Conservation (phyloP, 2,113 vertebrate genomes). For the Cynopterus brachyotis region DNA sequence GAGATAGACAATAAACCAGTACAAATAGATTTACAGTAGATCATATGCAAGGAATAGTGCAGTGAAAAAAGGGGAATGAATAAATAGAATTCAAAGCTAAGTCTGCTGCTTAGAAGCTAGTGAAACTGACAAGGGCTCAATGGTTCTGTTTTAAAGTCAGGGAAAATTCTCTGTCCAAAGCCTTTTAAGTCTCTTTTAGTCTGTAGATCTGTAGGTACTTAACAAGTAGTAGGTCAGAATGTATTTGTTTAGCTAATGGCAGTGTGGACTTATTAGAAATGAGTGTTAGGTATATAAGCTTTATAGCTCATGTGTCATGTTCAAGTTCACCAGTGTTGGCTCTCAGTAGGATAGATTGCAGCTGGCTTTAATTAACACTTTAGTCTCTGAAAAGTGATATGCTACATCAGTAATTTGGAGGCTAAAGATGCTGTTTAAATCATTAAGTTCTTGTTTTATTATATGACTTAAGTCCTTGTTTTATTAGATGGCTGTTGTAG, state of each 20-base stretch:
- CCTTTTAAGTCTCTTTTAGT: not conserved
- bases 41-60: not conserved
- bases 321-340: constrained; percentile 18
- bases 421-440: constrained; percentile 52
- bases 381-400: constrained; percentile 38
- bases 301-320: not conserved
- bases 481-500: not conserved
- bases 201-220: not conserved
- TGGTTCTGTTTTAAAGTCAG: not conserved
- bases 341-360: constrained; percentile 16
- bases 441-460: not conserved
- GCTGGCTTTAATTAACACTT: constrained; percentile 60
- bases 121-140: not conserved
- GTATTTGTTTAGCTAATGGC: constrained; percentile 5
- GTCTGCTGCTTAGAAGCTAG: not conserved
- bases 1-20: not conserved
- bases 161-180: not conserved
- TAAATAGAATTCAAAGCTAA: constrained; percentile 10
- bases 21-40: not conserved
- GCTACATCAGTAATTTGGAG: constrained; percentile 48
- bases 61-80: not conserved
- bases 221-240: not conserved
- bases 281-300: not conserved
- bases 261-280: not conserved
- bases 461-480: constrained; percentile 27